Conservation (phyloP, 2,888 invertebrate genomes). For the Hemistola chrysoprasaria region DNA sequence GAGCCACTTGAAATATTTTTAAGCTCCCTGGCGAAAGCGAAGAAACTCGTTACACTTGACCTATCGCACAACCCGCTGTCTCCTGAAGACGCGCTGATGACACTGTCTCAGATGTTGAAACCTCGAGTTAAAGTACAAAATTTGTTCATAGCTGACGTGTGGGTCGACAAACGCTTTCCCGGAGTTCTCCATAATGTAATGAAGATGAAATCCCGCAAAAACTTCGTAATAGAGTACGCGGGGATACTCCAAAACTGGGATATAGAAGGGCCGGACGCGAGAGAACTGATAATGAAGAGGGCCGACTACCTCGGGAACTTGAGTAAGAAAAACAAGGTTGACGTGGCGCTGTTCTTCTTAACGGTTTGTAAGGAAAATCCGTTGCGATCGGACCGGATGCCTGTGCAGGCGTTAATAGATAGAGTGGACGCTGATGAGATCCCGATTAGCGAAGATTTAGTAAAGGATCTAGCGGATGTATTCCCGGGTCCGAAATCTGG, state of each 20-base stretch:
- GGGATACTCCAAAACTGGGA: conserved; percentile 37
- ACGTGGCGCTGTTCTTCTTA: conserved; percentile 39
- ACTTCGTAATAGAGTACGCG: conserved; percentile 39
- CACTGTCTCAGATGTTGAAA: conserved; percentile 38
- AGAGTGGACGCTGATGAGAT: conserved; percentile 15
- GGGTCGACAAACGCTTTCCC: conserved; percentile 40
- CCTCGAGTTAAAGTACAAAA: conserved; percentile 40
- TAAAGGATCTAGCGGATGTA: no score
- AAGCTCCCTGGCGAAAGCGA: conserved; percentile 34
- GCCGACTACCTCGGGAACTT: conserved; percentile 37
- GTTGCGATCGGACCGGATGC: conserved; percentile 17
- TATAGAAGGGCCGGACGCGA: conserved; percentile 36
- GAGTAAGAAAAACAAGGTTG: conserved; percentile 26
- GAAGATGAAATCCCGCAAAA: conserved; percentile 36
- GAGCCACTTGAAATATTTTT: conserved; percentile 34
- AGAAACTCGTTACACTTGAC: conserved; percentile 39
- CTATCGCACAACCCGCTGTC: conserved; percentile 49
- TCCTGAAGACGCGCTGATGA: conserved; percentile 33
- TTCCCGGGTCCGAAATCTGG: no score
- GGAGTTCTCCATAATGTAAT: conserved; percentile 33
- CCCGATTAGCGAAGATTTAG: conserved; percentile 6
- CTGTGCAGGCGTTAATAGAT: conserved; percentile 27
- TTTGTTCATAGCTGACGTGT: conserved; percentile 40
- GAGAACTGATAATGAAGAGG: conserved; percentile 40
- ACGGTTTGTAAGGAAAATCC: conserved; percentile 23